Evolutionary conservation across 1,140 invertebrate species (phyloP).

Genomic region (Leptinotarsa undecemlineata): DNA sequence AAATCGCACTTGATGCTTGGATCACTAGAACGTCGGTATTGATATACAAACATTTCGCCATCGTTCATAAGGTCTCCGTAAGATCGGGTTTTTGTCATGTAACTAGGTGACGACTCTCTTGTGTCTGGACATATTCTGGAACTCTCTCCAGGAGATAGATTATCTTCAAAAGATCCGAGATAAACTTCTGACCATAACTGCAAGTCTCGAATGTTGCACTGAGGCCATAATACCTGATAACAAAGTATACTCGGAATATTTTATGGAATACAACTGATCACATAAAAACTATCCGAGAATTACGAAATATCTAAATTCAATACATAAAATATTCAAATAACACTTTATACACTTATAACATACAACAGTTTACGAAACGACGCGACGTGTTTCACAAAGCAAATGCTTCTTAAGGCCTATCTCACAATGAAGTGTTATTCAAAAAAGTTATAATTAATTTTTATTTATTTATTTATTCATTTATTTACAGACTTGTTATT

Average conservation of each 20-base stretch:
- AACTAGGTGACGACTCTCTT: constrained; percentile 39
- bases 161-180: constrained; percentile 65
- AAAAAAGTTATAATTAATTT: no score
- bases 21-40: constrained; percentile 74
- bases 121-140: constrained; percentile 41
- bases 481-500: no score
- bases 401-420: no score
- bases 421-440: no score
- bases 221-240: constrained; percentile 81
- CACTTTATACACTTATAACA: no score
- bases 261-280: no score
- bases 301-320: no score
- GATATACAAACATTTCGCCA: constrained; percentile 63
- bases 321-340: no score
- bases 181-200: constrained; percentile 85
- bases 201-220: constrained; percentile 80
- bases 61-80: constrained; percentile 76
- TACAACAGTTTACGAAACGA: no score
- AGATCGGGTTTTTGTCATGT: constrained; percentile 76
- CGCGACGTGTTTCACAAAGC: no score
- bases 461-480: no score
- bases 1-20: constrained; percentile 74
- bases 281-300: no score
- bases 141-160: constrained; percentile 39
- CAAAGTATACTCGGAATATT: background rate